Evolutionary conservation across 2,797 vertebrate genomes (phyloP).

Genomic region (Clamator glandarius): DNA sequence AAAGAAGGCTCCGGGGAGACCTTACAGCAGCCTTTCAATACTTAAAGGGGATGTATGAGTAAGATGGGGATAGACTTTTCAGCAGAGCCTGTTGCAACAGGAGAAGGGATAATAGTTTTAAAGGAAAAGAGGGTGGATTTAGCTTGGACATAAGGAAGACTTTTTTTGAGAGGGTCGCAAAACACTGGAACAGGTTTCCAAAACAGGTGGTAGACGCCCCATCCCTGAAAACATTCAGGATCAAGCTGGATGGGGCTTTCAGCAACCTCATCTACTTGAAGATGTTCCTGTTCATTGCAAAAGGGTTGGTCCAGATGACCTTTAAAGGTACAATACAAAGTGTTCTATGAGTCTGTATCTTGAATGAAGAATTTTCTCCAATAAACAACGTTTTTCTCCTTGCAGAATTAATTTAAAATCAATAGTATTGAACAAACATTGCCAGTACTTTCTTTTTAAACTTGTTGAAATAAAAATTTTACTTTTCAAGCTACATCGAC

Average conservation of each 20-base stretch:
- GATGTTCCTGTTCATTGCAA: neutral
- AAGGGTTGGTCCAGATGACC: neutral
- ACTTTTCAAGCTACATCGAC: neutral
- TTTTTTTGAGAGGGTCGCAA: neutral
- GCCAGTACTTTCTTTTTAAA: neutral
- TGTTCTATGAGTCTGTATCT: neutral
- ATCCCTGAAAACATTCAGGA: neutral
- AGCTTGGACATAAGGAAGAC: neutral
- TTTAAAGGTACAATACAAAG: neutral
- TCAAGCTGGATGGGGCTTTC: neutral
- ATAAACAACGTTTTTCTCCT: neutral
- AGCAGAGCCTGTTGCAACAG: neutral
- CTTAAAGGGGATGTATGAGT: neutral
- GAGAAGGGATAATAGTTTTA: neutral
- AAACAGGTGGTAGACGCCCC: neutral
- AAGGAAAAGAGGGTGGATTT: neutral
- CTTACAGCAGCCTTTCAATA: neutral
- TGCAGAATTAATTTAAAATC: neutral
- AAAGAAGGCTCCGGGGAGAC: neutral
- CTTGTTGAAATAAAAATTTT: neutral
- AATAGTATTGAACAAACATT: neutral
- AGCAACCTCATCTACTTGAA: neutral
- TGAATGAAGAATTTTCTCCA: neutral
- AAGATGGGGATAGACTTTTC: neutral
- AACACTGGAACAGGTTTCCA: neutral